These are phyloP conservation scores for Drosophila chauvacae DNA, from an alignment of 1,140 invertebrate species.

Conservation along the genomic window DNA sequence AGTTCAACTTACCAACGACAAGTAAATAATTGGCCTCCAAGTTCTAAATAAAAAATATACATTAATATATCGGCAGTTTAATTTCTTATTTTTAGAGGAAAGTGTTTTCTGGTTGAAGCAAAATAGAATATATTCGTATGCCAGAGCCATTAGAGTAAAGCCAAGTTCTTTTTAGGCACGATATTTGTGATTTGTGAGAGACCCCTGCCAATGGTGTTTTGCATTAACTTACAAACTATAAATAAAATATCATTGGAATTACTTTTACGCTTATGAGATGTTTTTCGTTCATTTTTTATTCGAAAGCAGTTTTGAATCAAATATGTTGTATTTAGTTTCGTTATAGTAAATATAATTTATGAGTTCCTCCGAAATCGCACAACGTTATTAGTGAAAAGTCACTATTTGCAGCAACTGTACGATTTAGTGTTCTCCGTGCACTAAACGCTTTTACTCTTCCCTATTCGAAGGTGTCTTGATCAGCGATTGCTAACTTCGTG, in stretches of 20 bases:
- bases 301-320: slow-evolving; percentile 64
- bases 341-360: slow-evolving; percentile 71
- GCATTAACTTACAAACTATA: not conserved
- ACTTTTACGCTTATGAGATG: slow-evolving; percentile 14
- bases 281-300: slow-evolving; percentile 68
- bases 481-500: slow-evolving; percentile 37
- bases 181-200: not conserved
- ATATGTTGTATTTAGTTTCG: slow-evolving; percentile 58
- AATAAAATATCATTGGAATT: not conserved
- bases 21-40: too few relatives aligned
- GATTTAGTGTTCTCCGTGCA: slow-evolving; percentile 36
- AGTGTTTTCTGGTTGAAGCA: too few relatives aligned
- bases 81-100: too few relatives aligned
- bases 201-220: not conserved
- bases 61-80: too few relatives aligned
- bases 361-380: slow-evolving; percentile 41
- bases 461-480: slow-evolving; percentile 34
- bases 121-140: too few relatives aligned
- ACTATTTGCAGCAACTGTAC: slow-evolving; percentile 66
- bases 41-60: too few relatives aligned
- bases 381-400: slow-evolving; percentile 65
- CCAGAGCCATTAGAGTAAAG: too few relatives aligned
- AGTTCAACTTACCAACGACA: too few relatives aligned
- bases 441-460: slow-evolving; percentile 12
- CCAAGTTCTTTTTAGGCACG: too few relatives aligned